A percentile compares a stretch with the other conserved stretches of the same genome.
phyloP scores from a whole-genome alignment of 2,888 invertebrate genomes.

The Ommatoiulus sabulosus region DNA sequence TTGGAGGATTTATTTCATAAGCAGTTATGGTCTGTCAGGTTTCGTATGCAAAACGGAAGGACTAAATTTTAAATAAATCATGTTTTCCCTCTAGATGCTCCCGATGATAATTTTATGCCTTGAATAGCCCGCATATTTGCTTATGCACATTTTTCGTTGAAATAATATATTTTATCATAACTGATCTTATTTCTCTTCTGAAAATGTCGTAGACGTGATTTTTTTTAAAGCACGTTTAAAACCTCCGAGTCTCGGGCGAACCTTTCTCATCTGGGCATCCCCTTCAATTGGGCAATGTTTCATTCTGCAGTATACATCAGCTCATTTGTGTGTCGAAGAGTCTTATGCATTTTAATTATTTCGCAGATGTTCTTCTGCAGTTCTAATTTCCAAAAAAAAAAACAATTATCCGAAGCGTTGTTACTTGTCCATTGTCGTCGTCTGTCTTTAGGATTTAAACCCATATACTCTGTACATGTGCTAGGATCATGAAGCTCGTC shows the following conservation, averaged over 20 bases:
- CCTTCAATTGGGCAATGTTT: not conserved
- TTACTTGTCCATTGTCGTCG: not conserved
- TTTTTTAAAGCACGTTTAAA: not conserved
- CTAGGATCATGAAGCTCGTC: too few relatives aligned
- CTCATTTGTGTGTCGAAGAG: not conserved
- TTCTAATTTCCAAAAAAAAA: not conserved
- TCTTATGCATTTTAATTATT: not conserved
- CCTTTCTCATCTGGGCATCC: not conserved
- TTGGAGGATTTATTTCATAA: conserved; percentile 38
- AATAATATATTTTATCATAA: conserved; percentile 34
- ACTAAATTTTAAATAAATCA: conserved; percentile 40
- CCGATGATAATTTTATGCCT: not conserved
- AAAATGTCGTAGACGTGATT: not conserved
- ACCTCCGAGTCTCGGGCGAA: not conserved
- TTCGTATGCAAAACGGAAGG: conserved; percentile 38
- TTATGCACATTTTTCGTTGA: conserved; percentile 25
- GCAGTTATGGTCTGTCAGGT: conserved; percentile 40
- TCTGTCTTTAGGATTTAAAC: too few relatives aligned
- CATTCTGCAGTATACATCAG: not conserved
- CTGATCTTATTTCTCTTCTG: conserved; percentile 12
- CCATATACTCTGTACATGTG: too few relatives aligned
- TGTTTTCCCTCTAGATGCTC: conserved; percentile 36
- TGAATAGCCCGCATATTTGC: conserved; percentile 5
- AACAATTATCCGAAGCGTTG: not conserved
- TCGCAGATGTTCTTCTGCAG: not conserved